Percentiles rank a stretch among this genome's conserved stretches.
Conservation (phyloP, 2,797 vertebrate species). For the Setipinna tenuifilis region DNA sequence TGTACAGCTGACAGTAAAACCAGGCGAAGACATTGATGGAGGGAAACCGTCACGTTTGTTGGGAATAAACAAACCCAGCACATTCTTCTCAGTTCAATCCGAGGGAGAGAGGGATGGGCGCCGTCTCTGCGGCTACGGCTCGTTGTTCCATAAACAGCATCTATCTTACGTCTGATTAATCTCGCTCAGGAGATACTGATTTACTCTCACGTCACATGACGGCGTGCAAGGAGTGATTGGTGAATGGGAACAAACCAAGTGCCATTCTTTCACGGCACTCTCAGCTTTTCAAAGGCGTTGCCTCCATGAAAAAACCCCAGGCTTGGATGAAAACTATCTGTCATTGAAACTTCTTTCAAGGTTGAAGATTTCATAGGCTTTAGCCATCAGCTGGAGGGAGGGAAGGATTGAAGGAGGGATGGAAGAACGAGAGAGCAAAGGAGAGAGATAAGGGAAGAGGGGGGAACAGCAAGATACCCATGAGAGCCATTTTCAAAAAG, state of each 20-base stretch:
- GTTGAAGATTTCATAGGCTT: conserved; percentile 43
- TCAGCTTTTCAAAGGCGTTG: conserved; percentile 22
- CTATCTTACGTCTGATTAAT: conserved; percentile 40
- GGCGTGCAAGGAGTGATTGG: conserved; percentile 18
- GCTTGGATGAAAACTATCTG: neutral
- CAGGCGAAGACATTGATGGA: conserved; percentile 2
- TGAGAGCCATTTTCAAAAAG: neutral
- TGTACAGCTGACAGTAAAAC: conserved; percentile 13
- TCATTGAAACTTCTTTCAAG: conserved; percentile 42
- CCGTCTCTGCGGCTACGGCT: conserved; percentile 13
- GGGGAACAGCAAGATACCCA: neutral
- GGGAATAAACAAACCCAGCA: conserved; percentile 5
- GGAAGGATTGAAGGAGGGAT: neutral
- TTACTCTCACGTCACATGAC: conserved; percentile 19
- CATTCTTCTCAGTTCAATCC: conserved; percentile 19
- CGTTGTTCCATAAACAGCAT: conserved; percentile 31
- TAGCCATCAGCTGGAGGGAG: conserved; percentile 1
- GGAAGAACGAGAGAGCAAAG: neutral
- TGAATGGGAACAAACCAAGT: neutral
- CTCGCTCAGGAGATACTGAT: conserved; percentile 27
- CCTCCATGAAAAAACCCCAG: neutral
- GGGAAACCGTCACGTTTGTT: conserved; percentile 1
- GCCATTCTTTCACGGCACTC: neutral
- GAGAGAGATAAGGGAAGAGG: conserved; percentile 1
- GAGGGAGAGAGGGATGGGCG: neutral